Evolutionary conservation across 2,113 vertebrate species (phyloP).

Genomic region (Ammodytes marinus): DNA sequence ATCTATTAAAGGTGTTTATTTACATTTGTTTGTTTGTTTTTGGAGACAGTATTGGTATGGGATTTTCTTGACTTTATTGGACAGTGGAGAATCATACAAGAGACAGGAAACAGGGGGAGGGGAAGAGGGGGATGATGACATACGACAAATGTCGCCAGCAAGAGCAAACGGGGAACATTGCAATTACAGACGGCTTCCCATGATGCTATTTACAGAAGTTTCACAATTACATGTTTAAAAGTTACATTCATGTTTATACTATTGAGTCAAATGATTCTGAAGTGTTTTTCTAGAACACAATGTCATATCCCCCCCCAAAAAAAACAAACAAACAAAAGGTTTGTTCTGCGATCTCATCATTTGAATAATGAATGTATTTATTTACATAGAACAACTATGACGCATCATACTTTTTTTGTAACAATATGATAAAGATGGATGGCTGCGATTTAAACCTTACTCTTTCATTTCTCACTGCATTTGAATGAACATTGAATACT

Average conservation of each 20-base stretch:
- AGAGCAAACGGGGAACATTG: not conserved
- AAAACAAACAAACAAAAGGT: not conserved
- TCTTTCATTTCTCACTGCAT: slow-evolving; percentile 3
- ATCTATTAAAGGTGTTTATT: not conserved
- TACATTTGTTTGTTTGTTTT: not conserved
- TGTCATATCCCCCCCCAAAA: not conserved
- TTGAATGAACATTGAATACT: not conserved
- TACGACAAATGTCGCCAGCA: slow-evolving; percentile 4
- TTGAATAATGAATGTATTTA: not conserved
- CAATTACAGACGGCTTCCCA: slow-evolving; percentile 9
- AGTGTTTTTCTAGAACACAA: slow-evolving; percentile 19
- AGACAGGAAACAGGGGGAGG: not conserved
- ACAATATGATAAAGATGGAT: not conserved
- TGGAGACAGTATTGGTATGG: not conserved
- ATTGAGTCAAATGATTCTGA: not conserved
- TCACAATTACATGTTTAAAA: slow-evolving; percentile 26
- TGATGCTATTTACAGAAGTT: not conserved
- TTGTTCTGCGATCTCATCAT: not conserved
- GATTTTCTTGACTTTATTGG: not conserved
- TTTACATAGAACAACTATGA: not conserved
- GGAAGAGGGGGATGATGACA: not conserved
- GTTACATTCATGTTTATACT: slow-evolving; percentile 9
- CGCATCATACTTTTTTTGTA: not conserved
- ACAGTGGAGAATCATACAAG: not conserved
- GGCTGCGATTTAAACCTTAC: not conserved